These are phyloP conservation scores for Sciurus vulgaris DNA, from an alignment of 2,797 vertebrate species.

Conservation along the genomic window DNA sequence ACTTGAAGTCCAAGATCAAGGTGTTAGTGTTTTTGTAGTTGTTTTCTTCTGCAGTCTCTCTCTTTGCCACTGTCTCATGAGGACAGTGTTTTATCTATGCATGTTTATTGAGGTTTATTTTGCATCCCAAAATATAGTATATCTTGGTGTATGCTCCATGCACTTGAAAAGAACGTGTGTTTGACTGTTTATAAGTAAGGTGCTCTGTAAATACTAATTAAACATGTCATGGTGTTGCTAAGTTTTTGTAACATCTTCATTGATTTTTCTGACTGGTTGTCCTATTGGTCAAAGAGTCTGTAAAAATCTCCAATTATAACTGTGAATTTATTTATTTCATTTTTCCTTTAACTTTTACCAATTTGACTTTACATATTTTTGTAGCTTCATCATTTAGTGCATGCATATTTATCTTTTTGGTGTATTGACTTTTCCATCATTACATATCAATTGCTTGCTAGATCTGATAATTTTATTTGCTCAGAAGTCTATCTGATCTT, in stretches of 20 bases:
- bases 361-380: constrained; percentile 35
- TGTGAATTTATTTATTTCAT: neutral
- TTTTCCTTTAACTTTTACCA: neutral
- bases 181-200: neutral
- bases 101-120: neutral
- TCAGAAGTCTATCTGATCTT: neutral
- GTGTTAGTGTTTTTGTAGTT: neutral
- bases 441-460: neutral
- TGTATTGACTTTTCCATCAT: neutral
- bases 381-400: neutral
- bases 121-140: neutral
- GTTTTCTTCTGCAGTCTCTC: neutral
- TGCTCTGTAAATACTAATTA: neutral
- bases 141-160: neutral
- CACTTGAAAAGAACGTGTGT: neutral
- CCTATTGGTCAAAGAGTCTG: neutral
- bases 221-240: neutral
- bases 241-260: neutral
- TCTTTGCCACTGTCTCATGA: neutral
- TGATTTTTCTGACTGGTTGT: constrained; percentile 11
- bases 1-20: neutral
- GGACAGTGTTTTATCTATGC: neutral
- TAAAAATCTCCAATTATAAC: neutral
- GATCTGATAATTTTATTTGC: constrained; percentile 5
- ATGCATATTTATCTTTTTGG: neutral